Evolutionary conservation across 2,888 invertebrate species (phyloP).

Genomic region (Drosophila colorata): DNA sequence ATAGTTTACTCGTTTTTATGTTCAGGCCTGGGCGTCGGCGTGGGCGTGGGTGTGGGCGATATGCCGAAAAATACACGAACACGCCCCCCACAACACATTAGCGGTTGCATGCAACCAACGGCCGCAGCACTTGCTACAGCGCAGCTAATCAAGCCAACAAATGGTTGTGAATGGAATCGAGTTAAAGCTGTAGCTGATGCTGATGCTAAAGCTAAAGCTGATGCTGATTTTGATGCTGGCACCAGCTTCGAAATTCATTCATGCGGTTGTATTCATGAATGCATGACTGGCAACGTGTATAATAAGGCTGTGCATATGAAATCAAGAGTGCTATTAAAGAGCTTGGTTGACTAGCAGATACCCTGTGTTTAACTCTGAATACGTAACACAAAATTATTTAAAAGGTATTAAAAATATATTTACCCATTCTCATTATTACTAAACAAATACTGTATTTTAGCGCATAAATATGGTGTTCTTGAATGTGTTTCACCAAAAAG

Average conservation of each 20-base stretch:
- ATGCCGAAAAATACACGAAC: conserved; percentile 23
- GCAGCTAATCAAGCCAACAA: conserved; percentile 24
- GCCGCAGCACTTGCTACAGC: conserved; percentile 29
- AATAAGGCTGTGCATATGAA: conserved; percentile 9
- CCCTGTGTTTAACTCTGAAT: not conserved
- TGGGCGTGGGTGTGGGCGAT: conserved; percentile 46
- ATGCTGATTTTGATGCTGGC: conserved; percentile 9
- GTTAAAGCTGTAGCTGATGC: not conserved
- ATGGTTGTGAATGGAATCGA: conserved; percentile 38
- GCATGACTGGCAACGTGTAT: conserved; percentile 10
- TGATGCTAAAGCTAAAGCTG: not conserved
- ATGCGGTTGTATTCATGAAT: conserved; percentile 39
- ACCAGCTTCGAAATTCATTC: conserved; percentile 32
- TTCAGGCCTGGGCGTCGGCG: conserved; percentile 12
- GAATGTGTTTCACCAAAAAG: too few relatives aligned
- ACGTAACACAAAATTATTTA: too few relatives aligned
- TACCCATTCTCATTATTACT: too few relatives aligned
- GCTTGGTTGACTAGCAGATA: not conserved
- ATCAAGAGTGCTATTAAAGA: not conserved
- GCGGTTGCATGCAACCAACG: conserved; percentile 32
- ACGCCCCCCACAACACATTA: conserved; percentile 14
- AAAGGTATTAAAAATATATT: too few relatives aligned
- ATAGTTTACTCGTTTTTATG: conserved; percentile 25
- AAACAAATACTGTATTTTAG: too few relatives aligned
- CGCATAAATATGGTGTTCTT: too few relatives aligned